phyloP scores from a whole-genome alignment of 2,888 invertebrate species.

The Microctonus brassicae region DNA sequence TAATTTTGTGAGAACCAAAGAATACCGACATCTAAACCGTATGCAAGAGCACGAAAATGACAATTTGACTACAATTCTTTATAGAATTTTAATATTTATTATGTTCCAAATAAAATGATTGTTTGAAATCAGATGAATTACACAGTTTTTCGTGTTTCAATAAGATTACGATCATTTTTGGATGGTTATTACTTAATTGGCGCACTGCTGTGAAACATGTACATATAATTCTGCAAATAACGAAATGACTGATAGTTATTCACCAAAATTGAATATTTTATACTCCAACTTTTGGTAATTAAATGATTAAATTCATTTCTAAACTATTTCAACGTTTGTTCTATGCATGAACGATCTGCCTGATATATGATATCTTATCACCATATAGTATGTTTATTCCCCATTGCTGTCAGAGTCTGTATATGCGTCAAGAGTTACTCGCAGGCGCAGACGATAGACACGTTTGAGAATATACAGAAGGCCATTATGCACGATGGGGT shows the following conservation, averaged over 20 bases:
- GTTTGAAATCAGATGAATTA: too few species aligned
- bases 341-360: neutral
- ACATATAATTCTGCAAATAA: too few species aligned
- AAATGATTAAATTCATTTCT: neutral
- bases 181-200: too few species aligned
- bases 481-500: constrained; percentile 30
- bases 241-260: neutral
- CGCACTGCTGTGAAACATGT: too few species aligned
- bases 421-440: constrained; percentile 45
- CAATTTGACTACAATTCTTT: too few species aligned
- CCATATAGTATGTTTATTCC: neutral
- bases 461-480: constrained; percentile 54
- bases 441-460: constrained; percentile 40
- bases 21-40: too few species aligned
- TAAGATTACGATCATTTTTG: too few species aligned
- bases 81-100: too few species aligned
- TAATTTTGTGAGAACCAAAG: too few species aligned
- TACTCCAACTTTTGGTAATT: neutral
- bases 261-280: neutral
- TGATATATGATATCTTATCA: neutral
- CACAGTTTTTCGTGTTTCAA: too few species aligned
- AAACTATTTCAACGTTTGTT: neutral
- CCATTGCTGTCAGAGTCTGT: neutral
- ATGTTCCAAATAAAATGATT: too few species aligned
- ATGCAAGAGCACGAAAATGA: too few species aligned